A percentile compares a stretch with the other conserved stretches of the same genome.
These are phyloP conservation scores for Steinernema feltiae DNA, from an alignment of 1,140 invertebrate species.

Conservation along the genomic window DNA sequence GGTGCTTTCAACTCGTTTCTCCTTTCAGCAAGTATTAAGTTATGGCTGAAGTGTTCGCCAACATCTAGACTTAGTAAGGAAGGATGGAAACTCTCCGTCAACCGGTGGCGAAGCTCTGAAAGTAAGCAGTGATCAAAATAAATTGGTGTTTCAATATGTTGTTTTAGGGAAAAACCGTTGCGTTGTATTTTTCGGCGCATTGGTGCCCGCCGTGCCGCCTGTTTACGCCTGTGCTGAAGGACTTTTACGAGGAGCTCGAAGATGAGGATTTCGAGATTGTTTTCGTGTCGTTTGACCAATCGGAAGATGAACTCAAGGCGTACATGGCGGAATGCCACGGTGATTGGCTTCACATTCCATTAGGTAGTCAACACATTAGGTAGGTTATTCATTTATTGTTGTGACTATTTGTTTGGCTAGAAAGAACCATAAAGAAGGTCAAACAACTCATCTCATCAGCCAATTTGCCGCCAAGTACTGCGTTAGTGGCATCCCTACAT, in stretches of 20 bases:
- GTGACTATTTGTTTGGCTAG: background rate
- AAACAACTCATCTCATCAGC: constrained; percentile 26
- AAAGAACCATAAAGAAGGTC: background rate
- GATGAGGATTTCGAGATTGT: too few relatives aligned
- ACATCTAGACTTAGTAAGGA: constrained; percentile 7
- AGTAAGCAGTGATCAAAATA: background rate
- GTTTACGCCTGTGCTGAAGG: constrained; percentile 61
- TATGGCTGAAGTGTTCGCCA: constrained; percentile 6
- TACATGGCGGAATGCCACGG: constrained; percentile 59
- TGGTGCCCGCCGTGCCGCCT: constrained; percentile 63
- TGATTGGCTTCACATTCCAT: constrained; percentile 57
- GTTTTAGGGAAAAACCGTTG: constrained; percentile 44
- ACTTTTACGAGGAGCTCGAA: constrained; percentile 17
- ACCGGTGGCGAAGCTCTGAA: constrained; percentile 2
- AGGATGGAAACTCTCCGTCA: background rate
- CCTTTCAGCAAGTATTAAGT: too few relatives aligned
- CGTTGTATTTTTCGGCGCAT: constrained; percentile 63
- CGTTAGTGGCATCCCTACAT: constrained; percentile 69
- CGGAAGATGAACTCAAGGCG: constrained; percentile 49
- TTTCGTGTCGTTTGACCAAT: constrained; percentile 54
- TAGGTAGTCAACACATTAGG: constrained; percentile 41
- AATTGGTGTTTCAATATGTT: constrained; percentile 1
- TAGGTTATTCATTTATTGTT: constrained; percentile 24
- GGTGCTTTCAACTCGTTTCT: too few relatives aligned
- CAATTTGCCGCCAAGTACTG: constrained; percentile 67